A percentile compares a stretch with the other conserved stretches of the same genome.
These are phyloP conservation scores for Enteromius fasciolatus DNA, from an alignment of 2,797 vertebrate genomes.

Conservation along the genomic window DNA sequence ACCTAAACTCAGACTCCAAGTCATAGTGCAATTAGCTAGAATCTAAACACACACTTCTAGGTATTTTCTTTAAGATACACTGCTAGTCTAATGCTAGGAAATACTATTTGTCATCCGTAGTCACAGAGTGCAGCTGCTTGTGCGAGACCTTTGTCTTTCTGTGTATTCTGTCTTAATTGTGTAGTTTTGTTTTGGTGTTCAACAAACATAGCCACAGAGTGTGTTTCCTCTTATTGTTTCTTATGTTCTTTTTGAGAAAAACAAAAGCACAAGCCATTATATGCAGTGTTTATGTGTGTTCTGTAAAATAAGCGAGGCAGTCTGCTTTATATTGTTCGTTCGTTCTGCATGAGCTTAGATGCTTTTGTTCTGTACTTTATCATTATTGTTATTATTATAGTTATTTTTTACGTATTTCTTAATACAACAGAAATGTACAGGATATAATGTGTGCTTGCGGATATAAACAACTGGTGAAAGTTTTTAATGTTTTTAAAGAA, in stretches of 20 bases:
- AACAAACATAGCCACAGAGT: background rate
- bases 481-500: background rate
- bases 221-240: background rate
- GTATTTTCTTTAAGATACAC: too few species aligned
- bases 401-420: background rate
- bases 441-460: background rate
- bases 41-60: background rate
- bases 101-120: background rate
- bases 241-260: too few species aligned
- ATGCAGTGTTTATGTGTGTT: background rate
- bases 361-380: background rate
- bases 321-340: background rate
- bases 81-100: background rate
- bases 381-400: too few species aligned
- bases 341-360: background rate
- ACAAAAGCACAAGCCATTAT: background rate
- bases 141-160: background rate
- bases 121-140: background rate
- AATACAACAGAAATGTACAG: background rate
- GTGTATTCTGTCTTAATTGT: background rate
- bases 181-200: constrained; percentile 6
- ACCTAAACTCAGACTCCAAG: background rate
- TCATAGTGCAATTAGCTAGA: background rate
- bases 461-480: background rate
- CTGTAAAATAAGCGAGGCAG: background rate